Percentiles rank a stretch among this genome's conserved stretches.
These are phyloP conservation scores for Leptopilina myrica DNA, from an alignment of 2,888 invertebrate species.

Conservation along the genomic window DNA sequence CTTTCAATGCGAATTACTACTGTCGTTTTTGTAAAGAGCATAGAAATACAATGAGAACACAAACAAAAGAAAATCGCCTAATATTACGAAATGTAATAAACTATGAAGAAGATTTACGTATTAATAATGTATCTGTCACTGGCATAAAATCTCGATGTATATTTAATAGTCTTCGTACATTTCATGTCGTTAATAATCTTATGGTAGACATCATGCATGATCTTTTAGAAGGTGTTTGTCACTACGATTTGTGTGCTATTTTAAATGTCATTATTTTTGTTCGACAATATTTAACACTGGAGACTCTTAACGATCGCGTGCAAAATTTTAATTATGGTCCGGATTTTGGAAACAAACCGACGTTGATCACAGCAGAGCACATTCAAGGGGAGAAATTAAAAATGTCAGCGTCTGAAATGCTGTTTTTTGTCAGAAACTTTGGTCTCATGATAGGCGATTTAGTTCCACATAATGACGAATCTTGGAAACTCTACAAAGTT, in stretches of 20 bases:
- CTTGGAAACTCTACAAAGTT: conserved; percentile 39
- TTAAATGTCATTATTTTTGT: conserved; percentile 31
- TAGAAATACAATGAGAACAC: not conserved
- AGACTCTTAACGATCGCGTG: conserved; percentile 46
- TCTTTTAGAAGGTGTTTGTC: conserved; percentile 48
- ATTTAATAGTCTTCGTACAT: conserved; percentile 46
- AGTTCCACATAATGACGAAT: conserved; percentile 42
- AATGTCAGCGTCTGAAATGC: conserved; percentile 47
- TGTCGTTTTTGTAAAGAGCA: not conserved
- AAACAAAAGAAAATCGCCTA: not conserved
- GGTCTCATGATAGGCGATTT: conserved; percentile 44
- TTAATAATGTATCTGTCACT: conserved; percentile 47
- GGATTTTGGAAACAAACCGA: conserved; percentile 40
- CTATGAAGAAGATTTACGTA: conserved; percentile 47
- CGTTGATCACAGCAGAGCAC: conserved; percentile 42
- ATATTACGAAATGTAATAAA: conserved; percentile 44
- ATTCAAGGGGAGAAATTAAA: conserved; percentile 41
- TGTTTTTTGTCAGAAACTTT: conserved; percentile 39
- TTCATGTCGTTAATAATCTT: conserved; percentile 46
- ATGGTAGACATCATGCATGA: conserved; percentile 51
- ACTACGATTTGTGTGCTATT: conserved; percentile 45
- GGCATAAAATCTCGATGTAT: conserved; percentile 50
- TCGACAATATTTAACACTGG: conserved; percentile 25
- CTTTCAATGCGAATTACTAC: not conserved
- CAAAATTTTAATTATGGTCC: conserved; percentile 43